Base-by-base conservation (phyloP, 2,888 invertebrate genomes). In the Odontocolon sp. region DNA sequence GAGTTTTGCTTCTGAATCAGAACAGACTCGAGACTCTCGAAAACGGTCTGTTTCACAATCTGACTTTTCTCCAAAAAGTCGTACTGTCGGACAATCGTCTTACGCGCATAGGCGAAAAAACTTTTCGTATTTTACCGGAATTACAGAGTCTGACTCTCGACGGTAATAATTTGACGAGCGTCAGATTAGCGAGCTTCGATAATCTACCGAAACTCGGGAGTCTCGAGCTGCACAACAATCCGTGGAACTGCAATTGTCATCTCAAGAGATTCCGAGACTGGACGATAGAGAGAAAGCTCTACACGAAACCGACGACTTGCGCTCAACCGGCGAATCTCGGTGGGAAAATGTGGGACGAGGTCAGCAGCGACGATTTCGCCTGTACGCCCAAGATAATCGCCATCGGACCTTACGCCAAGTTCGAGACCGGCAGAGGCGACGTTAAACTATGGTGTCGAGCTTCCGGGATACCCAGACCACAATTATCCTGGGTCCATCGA, bases 221-320 rank as follows among this genome's bases (percentile, higher is more conserved):
- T 84, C 91, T 98, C 45, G 95, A 95, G 66, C 92, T 97, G 0
- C 94, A 94, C 79, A 94, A 94, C 77, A 98, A 98, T 88, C 95
- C 95, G 0, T 98, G 97, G 97, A 93, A 95, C 75, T 98, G 98
- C 87, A 96, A 97, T 86, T 98, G 98, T 86, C 94, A 94, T 78
- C 91, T 98, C 64, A 94, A 95, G 85, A 93, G 93, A 14, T 95
- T 97, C 81, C 93, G 96, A 50, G 94, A 96, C 85, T 96, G 95
- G 93, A 93, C 94, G 9, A 93, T 95, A 6, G 92, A 93, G 72
- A 93, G 93, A 77, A 95, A 95, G 63, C 91, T 97, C 14, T 95
- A 96, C 84, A 95, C 95, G 0, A 92, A 94, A 16, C 94, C 95
- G 0, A 96, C 96, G 33, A 92, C 93, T 31, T 96, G 96, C 86